phyloP scores from a whole-genome alignment of 2,888 invertebrate genomes.

The Erebia aethiops region DNA sequence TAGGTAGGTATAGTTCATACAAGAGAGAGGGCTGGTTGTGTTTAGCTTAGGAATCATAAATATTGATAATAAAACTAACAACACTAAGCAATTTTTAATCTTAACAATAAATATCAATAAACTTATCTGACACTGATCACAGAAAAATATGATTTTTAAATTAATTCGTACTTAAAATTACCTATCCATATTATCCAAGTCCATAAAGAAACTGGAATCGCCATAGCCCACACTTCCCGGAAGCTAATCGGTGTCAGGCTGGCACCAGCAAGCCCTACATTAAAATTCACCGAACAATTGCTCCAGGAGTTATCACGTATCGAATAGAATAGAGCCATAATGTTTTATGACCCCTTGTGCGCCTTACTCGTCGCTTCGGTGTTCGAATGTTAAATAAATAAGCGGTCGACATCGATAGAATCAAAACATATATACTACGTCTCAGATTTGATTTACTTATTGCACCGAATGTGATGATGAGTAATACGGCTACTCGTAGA shows the following conservation, averaged over 20 bases:
- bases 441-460: slow-evolving; percentile 1
- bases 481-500: neutral
- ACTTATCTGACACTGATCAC: too few species aligned
- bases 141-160: too few species aligned
- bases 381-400: slow-evolving; percentile 76
- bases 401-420: slow-evolving; percentile 52
- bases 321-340: slow-evolving; percentile 81
- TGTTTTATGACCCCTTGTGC: slow-evolving; percentile 81
- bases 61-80: too few species aligned
- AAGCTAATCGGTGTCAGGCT: slow-evolving; percentile 71
- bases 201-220: slow-evolving; percentile 50
- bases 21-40: too few species aligned
- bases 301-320: slow-evolving; percentile 79
- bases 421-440: slow-evolving; percentile 45
- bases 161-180: too few species aligned
- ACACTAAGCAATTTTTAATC: too few species aligned
- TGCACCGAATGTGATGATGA: neutral
- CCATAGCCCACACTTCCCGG: slow-evolving; percentile 71
- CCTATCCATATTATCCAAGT: slow-evolving; percentile 6
- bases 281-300: slow-evolving; percentile 77
- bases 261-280: slow-evolving; percentile 68
- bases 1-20: too few species aligned
- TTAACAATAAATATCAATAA: too few species aligned
- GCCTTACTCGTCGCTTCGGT: slow-evolving; percentile 73
- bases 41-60: too few species aligned